phyloP scores from a whole-genome alignment of 1,140 invertebrate genomes.

The Brachionus plicatilis region DNA sequence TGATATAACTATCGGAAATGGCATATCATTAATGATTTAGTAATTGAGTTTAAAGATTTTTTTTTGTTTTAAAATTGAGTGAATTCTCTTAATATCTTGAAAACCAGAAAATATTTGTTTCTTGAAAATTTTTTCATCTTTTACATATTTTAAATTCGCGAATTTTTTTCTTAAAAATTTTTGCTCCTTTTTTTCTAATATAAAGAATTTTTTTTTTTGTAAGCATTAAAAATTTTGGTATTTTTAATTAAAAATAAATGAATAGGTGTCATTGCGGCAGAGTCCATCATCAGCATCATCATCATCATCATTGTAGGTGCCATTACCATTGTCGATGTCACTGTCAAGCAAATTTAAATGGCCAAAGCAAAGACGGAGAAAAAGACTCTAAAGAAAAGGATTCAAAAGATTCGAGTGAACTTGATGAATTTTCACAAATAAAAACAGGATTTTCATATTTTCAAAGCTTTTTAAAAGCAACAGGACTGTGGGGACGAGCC shows the following conservation, averaged over 20 bases:
- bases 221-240: too few relatives aligned
- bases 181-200: too few relatives aligned
- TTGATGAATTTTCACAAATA: neutral
- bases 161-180: too few relatives aligned
- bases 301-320: neutral
- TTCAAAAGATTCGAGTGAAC: neutral
- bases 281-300: neutral
- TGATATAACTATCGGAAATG: too few relatives aligned
- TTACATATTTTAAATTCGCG: too few relatives aligned
- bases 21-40: too few relatives aligned
- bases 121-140: too few relatives aligned
- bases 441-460: neutral
- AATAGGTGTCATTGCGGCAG: neutral
- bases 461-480: neutral
- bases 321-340: neutral
- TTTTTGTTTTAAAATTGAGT: too few relatives aligned
- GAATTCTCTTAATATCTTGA: too few relatives aligned
- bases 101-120: too few relatives aligned
- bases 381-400: neutral
- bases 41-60: too few relatives aligned
- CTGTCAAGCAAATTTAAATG: neutral
- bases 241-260: neutral
- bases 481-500: neutral
- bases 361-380: neutral
- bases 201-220: too few relatives aligned